A percentile compares a stretch with the other conserved stretches of the same genome.
Evolutionary conservation across 2,797 vertebrate genomes (phyloP).

Genomic region (Rallus crepitans): DNA sequence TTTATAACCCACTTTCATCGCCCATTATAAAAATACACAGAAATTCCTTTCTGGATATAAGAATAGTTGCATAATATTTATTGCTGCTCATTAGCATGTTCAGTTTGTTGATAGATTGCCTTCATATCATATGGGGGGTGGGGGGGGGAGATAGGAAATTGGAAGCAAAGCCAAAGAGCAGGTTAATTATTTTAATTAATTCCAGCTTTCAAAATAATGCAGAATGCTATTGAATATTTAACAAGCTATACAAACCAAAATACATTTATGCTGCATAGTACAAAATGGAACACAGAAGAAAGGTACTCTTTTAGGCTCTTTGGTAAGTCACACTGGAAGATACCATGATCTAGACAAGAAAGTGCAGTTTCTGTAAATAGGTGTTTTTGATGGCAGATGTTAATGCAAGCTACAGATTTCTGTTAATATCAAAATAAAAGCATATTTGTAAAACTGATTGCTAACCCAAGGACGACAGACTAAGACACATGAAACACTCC

Average conservation of each 20-base stretch:
- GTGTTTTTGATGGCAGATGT: background rate
- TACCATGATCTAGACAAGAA: background rate
- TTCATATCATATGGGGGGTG: background rate
- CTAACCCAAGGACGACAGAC: background rate
- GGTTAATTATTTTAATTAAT: slow-evolving; percentile 66
- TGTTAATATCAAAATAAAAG: slow-evolving; percentile 15
- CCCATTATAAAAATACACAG: background rate
- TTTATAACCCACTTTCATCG: slow-evolving; percentile 24
- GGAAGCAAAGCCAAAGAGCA: slow-evolving; percentile 54
- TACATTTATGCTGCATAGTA: slow-evolving; percentile 47
- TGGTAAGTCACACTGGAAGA: slow-evolving; percentile 46
- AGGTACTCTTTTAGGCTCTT: slow-evolving; percentile 18
- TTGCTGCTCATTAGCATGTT: slow-evolving; percentile 41
- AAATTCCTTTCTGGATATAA: slow-evolving; percentile 2
- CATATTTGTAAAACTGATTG: background rate
- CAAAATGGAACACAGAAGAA: slow-evolving; percentile 44
- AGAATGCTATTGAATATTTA: slow-evolving; percentile 45
- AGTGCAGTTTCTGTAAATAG: background rate
- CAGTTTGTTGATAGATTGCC: slow-evolving; percentile 34
- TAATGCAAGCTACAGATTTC: background rate
- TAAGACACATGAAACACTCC: background rate
- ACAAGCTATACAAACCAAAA: slow-evolving; percentile 63
- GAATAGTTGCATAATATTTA: slow-evolving; percentile 25
- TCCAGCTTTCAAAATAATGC: slow-evolving; percentile 55
- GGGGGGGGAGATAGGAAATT: background rate